These are phyloP conservation scores for Sprattus sprattus DNA, from an alignment of 2,113 vertebrate genomes.

Conservation along the genomic window DNA sequence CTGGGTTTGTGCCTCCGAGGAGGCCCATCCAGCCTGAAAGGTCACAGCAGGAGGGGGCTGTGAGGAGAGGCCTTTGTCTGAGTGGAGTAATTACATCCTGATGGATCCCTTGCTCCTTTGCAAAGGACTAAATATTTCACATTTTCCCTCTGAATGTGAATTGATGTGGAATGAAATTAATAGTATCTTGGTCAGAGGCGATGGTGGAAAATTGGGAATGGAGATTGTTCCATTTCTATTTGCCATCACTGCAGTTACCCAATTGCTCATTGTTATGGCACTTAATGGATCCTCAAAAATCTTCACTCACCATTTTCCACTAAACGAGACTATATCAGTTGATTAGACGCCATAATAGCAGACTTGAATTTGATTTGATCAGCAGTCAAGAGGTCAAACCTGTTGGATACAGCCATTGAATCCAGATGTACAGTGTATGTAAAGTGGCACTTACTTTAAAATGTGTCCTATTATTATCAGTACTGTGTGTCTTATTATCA, in stretches of 20 bases:
- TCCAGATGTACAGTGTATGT: slow-evolving; percentile 7
- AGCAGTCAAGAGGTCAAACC: background rate
- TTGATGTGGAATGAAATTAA: slow-evolving; percentile 5
- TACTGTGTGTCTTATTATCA: background rate
- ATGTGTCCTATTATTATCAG: background rate
- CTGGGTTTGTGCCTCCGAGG: slow-evolving; percentile 4
- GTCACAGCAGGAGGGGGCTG: slow-evolving; percentile 23
- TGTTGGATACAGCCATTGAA: background rate
- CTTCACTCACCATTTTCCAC: background rate
- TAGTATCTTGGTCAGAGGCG: slow-evolving; percentile 14
- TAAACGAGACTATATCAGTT: background rate
- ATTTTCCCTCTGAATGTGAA: slow-evolving; percentile 20
- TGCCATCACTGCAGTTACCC: background rate
- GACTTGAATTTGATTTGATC: background rate
- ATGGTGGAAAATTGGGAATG: background rate
- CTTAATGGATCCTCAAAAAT: background rate
- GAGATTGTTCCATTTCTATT: slow-evolving; percentile 21
- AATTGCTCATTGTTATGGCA: background rate
- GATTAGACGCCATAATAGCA: background rate
- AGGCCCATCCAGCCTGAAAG: slow-evolving; percentile 7
- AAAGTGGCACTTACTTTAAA: background rate
- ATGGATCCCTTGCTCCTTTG: slow-evolving; percentile 31
- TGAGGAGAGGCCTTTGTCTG: slow-evolving; percentile 20
- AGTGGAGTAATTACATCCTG: slow-evolving; percentile 25
- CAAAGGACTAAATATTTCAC: background rate